Conservation (phyloP, 2,888 invertebrate genomes). For the Gari tellinella region DNA sequence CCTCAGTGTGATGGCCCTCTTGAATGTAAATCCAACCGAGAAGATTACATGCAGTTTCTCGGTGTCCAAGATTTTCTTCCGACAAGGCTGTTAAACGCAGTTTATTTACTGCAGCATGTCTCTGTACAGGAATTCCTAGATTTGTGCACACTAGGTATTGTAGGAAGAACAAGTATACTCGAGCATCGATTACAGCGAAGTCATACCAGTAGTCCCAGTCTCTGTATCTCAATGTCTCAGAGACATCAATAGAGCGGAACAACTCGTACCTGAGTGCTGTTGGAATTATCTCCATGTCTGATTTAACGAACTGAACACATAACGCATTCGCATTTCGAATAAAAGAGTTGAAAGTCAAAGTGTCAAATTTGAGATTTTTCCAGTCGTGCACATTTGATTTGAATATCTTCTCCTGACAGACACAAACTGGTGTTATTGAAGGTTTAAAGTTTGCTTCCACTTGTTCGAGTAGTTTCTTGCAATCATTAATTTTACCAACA, state of each 20-base stretch:
- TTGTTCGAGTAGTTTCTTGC: no score
- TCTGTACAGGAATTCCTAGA: background rate
- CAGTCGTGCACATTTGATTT: no score
- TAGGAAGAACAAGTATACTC: conserved; percentile 6
- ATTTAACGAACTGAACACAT: conserved; percentile 5
- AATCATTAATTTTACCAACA: no score
- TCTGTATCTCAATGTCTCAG: background rate
- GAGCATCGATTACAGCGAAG: conserved; percentile 5
- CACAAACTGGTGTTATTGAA: no score
- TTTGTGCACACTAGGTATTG: conserved; percentile 13
- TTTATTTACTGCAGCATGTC: background rate
- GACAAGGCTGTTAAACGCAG: background rate
- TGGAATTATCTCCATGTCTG: background rate
- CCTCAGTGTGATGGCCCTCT: conserved; percentile 1
- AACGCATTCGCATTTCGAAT: background rate
- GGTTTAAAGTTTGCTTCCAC: no score
- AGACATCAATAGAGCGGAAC: conserved; percentile 3
- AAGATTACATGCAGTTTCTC: conserved; percentile 24
- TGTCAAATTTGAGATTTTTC: no score
- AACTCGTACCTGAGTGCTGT: conserved; percentile 1
- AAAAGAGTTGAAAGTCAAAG: no score
- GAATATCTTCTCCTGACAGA: no score
- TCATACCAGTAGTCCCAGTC: conserved; percentile 3
- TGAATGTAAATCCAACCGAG: conserved; percentile 22
- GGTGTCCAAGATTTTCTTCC: conserved; percentile 7